A percentile compares a stretch with the other conserved stretches of the same genome.
Evolutionary conservation across 2,797 vertebrate genomes (phyloP).

Genomic region (Glyptemys insculpta): DNA sequence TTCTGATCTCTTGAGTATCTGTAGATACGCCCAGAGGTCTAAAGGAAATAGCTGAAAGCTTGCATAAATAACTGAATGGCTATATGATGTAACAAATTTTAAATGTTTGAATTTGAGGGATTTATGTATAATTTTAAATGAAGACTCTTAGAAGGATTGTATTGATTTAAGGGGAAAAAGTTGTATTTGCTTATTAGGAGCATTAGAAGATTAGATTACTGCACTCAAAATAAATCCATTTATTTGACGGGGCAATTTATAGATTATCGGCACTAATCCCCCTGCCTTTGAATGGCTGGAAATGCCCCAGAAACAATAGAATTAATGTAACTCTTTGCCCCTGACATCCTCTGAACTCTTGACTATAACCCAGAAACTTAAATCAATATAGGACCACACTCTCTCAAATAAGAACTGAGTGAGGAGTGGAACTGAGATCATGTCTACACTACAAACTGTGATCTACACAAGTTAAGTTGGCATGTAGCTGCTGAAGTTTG

Average conservation of each 20-base stretch:
- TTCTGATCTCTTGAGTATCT: background rate
- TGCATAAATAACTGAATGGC: background rate
- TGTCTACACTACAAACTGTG: background rate
- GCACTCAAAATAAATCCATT: conserved; percentile 23
- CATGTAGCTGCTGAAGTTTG: background rate
- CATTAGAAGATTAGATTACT: background rate
- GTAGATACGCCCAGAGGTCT: background rate
- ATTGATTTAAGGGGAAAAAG: background rate
- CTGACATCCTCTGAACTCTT: accelerated
- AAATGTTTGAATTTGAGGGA: background rate
- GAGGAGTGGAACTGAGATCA: background rate
- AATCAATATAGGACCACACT: background rate
- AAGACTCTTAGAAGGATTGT: background rate
- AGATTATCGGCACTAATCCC: conserved; percentile 8
- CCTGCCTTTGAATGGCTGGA: background rate
- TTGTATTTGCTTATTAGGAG: background rate
- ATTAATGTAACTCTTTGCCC: background rate
- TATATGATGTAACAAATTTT: background rate
- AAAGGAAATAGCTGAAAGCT: background rate
- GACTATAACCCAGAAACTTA: background rate
- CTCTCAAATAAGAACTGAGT: background rate
- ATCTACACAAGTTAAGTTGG: background rate
- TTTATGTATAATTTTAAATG: background rate
- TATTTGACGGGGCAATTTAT: conserved; percentile 26
- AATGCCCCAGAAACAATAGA: background rate